phyloP scores from a whole-genome alignment of 2,113 vertebrate species.

The Sylvicapra grimmia region DNA sequence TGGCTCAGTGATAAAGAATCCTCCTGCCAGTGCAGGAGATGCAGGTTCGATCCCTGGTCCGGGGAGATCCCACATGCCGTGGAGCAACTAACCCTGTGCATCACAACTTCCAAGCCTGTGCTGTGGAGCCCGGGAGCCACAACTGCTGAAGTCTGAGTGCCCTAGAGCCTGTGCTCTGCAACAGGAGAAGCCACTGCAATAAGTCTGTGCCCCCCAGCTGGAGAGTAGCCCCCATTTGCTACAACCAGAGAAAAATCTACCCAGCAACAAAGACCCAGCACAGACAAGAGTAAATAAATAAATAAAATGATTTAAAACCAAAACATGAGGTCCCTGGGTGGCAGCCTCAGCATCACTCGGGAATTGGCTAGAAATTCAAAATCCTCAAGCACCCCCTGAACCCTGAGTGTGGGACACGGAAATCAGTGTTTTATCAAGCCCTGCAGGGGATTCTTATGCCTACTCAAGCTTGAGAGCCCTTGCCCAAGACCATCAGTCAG shows the following conservation, averaged over 20 bases:
- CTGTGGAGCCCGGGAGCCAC: not conserved
- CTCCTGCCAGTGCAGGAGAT: not conserved
- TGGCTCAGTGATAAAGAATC: not conserved
- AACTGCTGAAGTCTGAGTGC: not conserved
- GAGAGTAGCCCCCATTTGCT: not conserved
- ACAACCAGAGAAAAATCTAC: not conserved
- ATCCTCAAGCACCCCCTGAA: not conserved
- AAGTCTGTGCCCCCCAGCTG: not conserved
- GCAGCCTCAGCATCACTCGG: not conserved
- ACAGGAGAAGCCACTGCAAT: not conserved
- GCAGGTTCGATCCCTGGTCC: not conserved
- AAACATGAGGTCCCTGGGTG: not conserved
- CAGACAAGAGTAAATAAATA: not conserved
- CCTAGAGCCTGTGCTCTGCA: not conserved
- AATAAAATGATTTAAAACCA: not conserved
- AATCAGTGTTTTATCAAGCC: not conserved
- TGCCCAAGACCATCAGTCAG: not conserved
- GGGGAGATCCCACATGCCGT: not conserved
- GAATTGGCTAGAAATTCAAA: not conserved
- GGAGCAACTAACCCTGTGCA: not conserved
- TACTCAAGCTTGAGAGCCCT: not conserved
- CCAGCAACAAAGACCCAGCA: not conserved
- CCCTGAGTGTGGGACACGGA: not conserved
- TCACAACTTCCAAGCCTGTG: not conserved
- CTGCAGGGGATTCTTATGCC: not conserved